Base-by-base conservation (phyloP, 2,797 vertebrate species). In the Pipistrellus kuhlii region DNA sequence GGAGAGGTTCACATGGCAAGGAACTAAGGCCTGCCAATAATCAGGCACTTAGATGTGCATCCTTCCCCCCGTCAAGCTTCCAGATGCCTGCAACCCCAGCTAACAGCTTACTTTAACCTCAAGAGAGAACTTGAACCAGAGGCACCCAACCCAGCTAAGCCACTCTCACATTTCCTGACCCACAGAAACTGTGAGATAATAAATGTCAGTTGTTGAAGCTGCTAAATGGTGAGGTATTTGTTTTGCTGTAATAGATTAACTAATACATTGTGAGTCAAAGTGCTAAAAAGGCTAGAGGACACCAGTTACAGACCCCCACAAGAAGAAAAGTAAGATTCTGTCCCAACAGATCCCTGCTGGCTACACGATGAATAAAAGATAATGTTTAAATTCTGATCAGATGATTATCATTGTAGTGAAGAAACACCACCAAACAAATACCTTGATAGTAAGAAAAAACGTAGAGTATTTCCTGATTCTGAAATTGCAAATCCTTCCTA, bases 301-400 rank as follows among this genome's bases (percentile, higher is more conserved):
- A 91, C 64, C 20, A 92, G 75, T 83, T 35, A 92, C 35, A 88
- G 35, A 48, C 1, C 1, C 82, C 9, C 59, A 57, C 87, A 68
- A 87, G n/a, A 85, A 95, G 21, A 84, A 95, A 91, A 89, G 9
- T 53, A 76, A 95, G 21, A 82, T 55, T 75, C 21, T 82, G 20
- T 46, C 46, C 30, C 30, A 82, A 59, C 12, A 84, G 71, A 85
- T 88, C 15, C 51, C 44, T 84, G 55, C 46, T 83, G 72, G 32
- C 55, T 76, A 89, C 7, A 66, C 30, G 69, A 3, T 57, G 51
- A 55, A 72, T 51, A 69, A 68, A 91, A 93, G 3, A 51, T 57
- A 76, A 88, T 41, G 71, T 38, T 68, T 75, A 87, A 59, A 85
- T 69, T 73, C 30, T 77, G 83, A 86, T 86, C 66, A 84, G 89